Evolutionary conservation across 2,113 vertebrate species (phyloP), one percentile per base, ranked within the genome.

Genomic region (Anolis sagrei): DNA sequence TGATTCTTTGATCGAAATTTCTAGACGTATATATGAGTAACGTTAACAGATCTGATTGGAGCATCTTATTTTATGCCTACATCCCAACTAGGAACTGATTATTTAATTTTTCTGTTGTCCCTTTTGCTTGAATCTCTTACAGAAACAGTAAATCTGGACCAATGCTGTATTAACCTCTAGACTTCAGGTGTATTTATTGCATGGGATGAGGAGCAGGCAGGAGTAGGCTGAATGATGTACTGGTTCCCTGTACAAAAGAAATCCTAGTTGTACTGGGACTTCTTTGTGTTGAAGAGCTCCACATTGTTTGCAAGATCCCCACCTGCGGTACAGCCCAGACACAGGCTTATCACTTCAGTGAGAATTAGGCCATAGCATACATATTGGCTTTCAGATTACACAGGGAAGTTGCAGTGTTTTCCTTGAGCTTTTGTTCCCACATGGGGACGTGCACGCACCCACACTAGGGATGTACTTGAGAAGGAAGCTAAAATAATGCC

Each of bases 381-480:
- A 34, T 77, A 69, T 89, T 48, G 70, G 0, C 88, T 88, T 90
- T 64, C 73, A 89, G 8, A 39, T 76, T 89, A 51, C 73, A 88
- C 39, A 89, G 32, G 29, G 23, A 72, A 90, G 49, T 27, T 87
- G 9, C 81, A n/a, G 5, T 76, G 79, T 82, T 89, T 88, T 48
- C 75, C 64, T 85, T 78, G 78, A 85, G 66, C 51, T 69, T 69
- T 49, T 77, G 21, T 85, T 70, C 66, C 64, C 49, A 58, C 49
- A 70, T 86, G 82, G 61, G 44, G 79, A 51, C 27, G 19, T 78
- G 83, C 32, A 25, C 18, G n/a, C 14, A 27, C 25, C 48, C 81
- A 78, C 49, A 58, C 14, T 19, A 32, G 19, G 29, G 36, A 76
- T 83, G 29, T 77, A 54, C 81, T 86, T 92, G 34, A 19, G 66